These are phyloP conservation scores for Carapus acus DNA, from an alignment of 2,797 vertebrate species.

Conservation along the genomic window DNA sequence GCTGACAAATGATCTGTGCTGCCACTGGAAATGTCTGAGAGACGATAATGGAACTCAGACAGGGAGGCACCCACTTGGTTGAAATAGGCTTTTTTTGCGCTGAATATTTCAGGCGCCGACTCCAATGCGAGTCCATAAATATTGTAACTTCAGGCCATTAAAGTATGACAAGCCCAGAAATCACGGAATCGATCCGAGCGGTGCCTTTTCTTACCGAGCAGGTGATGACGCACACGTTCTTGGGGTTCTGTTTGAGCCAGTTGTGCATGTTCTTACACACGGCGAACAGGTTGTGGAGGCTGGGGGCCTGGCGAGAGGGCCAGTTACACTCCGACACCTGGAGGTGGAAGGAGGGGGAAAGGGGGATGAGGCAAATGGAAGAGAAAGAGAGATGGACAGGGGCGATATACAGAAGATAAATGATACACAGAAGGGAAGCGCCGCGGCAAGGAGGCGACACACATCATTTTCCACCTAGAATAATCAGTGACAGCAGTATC, in stretches of 20 bases:
- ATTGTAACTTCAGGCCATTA: neutral
- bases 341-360: conserved; percentile 3
- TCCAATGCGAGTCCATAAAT: conserved; percentile 9
- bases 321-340: conserved; percentile 98
- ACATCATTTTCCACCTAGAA: conserved; percentile 47
- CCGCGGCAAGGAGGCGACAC: conserved; percentile 35
- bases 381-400: neutral
- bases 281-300: conserved; percentile 96
- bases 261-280: conserved; percentile 99
- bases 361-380: neutral
- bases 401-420: neutral
- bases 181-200: too few species aligned
- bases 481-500: too few species aligned
- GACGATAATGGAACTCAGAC: too few species aligned
- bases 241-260: conserved; percentile 98
- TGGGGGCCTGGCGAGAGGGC: conserved; percentile 91
- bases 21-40: too few species aligned
- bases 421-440: conserved; percentile 18
- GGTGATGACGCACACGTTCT: conserved; percentile 98
- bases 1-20: neutral
- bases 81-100: neutral
- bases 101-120: too few species aligned
- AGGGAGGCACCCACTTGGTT: too few species aligned
- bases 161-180: too few species aligned
- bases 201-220: conserved; percentile 85